Evolutionary conservation across 2,113 vertebrate genomes (phyloP), one percentile per base, ranked within the genome.

Genomic region (Corythoichthys haematopterus): DNA sequence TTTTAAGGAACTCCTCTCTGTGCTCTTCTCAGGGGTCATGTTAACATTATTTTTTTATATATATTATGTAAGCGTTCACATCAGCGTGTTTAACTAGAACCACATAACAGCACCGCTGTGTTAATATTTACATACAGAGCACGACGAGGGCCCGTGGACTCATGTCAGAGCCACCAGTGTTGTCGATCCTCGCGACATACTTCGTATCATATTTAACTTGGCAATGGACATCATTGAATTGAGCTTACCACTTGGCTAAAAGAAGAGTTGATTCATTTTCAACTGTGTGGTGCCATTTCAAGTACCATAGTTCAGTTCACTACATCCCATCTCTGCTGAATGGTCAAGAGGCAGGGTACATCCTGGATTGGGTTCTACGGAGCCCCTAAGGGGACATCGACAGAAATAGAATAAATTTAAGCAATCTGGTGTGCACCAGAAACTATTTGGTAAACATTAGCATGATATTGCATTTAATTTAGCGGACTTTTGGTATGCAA

Each of bases 41-140:
- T 66, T 61, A 63, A 74, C 76, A 70, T 64, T 53, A 73, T 36
- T 59, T 16, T 59, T 10, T 38, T 40, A 2, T 11, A 1, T 11
- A n/a, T 69, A 67, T 84, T 86, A 0, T 40, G n/a, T 71, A 85
- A 85, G 51, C 64, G 56, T 78, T 77, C n/a, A 69, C 52, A 64
- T 71, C 12, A 10, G 38, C 58, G 63, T 68, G 64, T 82, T 72
- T 71, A 72, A 72, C 71, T 61, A 45, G 13, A 47, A 58, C 0
- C 6, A 11, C 70, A 40, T 36, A 72, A 70, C 45, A 66, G 45
- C 45, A 40, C 53, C 7, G 65, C 28, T 66, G 48, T 48, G n/a
- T 58, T 58, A 14, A 56, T 33, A 33, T 55, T 53, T 35, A 45
- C 48, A 14, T 3, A 10, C 8, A 48, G 65, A 46, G 50, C 43